These are phyloP conservation scores for Siderastrea siderea DNA, from an alignment of 92 coral and sea anemone species.

Conservation along the genomic window DNA sequence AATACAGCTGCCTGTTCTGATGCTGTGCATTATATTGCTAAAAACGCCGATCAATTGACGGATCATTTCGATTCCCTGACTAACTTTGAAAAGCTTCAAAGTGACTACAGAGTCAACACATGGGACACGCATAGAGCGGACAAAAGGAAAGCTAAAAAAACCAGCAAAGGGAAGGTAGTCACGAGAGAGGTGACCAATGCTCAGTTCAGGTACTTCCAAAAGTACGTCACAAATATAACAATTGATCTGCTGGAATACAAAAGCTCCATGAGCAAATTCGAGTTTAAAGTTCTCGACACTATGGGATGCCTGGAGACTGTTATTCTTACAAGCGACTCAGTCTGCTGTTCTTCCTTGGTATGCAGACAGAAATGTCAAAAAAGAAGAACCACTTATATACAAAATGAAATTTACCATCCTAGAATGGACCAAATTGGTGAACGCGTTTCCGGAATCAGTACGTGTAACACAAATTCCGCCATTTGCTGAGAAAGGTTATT, in stretches of 20 bases:
- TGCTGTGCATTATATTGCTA: constrained; percentile 13
- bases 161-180: background rate
- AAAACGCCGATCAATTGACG: background rate
- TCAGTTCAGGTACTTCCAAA: constrained; percentile 1
- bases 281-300: constrained; percentile 49
- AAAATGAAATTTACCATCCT: constrained; percentile 23
- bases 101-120: constrained; percentile 10
- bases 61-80: background rate
- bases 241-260: constrained; percentile 43
- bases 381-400: constrained; percentile 31
- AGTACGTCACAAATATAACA: constrained; percentile 2
- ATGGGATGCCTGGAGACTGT: constrained; percentile 41
- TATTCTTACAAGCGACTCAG: constrained; percentile 19
- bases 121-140: constrained; percentile 41
- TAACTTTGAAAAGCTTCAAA: constrained; percentile 4
- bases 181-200: background rate
- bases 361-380: constrained; percentile 19
- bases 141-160: constrained; percentile 9
- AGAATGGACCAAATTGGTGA: constrained; percentile 41
- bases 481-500: background rate
- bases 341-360: constrained; percentile 13
- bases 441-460: constrained; percentile 47
- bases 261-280: constrained; percentile 9
- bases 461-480: constrained; percentile 9
- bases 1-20: background rate